Percentiles rank a stretch among this genome's conserved stretches.
phyloP scores from a whole-genome alignment of 2,113 vertebrate species.

The Cacatua alba region DNA sequence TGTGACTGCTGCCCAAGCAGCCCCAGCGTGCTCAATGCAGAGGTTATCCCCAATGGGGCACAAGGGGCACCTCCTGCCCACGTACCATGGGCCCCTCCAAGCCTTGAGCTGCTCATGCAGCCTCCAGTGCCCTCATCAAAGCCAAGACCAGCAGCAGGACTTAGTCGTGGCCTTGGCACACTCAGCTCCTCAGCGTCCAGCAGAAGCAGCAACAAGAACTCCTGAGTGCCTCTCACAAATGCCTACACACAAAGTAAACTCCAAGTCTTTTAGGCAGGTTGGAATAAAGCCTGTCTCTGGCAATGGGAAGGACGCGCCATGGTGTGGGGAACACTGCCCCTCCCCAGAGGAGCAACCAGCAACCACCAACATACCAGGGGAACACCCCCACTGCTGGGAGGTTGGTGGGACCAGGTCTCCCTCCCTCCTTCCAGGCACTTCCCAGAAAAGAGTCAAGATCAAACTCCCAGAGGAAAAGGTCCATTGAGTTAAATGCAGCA shows the following conservation, averaged over 20 bases:
- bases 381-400: neutral
- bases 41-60: neutral
- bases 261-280: neutral
- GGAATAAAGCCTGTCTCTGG: neutral
- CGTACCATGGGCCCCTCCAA: neutral
- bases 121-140: neutral
- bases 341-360: neutral
- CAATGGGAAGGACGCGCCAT: fast-evolving
- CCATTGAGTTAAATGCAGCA: conserved; percentile 38
- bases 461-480: neutral
- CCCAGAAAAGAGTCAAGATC: neutral
- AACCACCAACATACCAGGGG: neutral
- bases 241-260: neutral
- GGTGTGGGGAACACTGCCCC: neutral
- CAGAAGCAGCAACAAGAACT: neutral
- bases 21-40: neutral
- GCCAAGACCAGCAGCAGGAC: neutral
- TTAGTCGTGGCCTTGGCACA: neutral
- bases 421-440: neutral
- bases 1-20: neutral
- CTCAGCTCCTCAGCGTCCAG: neutral
- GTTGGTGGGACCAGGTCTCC: neutral
- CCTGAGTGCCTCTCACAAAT: neutral
- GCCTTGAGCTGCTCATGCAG: neutral
- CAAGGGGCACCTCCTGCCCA: neutral